A percentile compares a stretch with the other conserved stretches of the same genome.
Evolutionary conservation across 2,888 invertebrate genomes (phyloP).

Genomic region (Melanophora roralis): DNA sequence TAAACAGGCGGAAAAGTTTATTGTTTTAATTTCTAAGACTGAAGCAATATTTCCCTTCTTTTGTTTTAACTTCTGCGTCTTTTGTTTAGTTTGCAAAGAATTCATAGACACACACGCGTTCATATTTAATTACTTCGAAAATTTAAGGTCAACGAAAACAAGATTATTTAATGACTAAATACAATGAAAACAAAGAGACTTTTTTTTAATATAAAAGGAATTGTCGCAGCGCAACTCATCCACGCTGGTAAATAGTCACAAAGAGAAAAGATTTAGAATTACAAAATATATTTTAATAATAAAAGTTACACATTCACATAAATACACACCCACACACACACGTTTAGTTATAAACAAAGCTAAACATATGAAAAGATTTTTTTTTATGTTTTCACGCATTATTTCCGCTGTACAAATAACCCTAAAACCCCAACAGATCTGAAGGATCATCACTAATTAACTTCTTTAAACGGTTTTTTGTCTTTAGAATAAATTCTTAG

Average conservation of each 20-base stretch:
- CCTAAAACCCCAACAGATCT: neutral
- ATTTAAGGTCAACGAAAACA: neutral
- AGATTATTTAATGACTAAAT: constrained; percentile 24
- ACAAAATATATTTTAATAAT: neutral
- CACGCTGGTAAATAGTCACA: neutral
- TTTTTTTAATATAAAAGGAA: constrained; percentile 7
- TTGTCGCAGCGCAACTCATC: neutral
- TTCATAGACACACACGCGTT: neutral
- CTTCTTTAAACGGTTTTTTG: no score
- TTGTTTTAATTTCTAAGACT: no score
- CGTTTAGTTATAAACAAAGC: no score
- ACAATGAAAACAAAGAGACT: constrained; percentile 26
- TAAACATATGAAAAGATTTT: no score
- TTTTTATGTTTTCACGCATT: neutral
- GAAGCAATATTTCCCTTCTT: no score
- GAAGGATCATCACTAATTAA: no score
- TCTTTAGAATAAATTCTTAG: no score
- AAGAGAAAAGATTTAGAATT: neutral
- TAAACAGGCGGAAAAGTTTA: no score
- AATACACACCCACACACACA: neutral
- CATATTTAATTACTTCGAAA: constrained; percentile 4
- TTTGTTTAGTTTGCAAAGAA: neutral
- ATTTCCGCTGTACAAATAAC: neutral
- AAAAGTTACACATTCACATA: neutral
- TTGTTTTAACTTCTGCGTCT: neutral